Conservation (phyloP, 1,140 invertebrate species). For the Kradibia gibbosae region DNA sequence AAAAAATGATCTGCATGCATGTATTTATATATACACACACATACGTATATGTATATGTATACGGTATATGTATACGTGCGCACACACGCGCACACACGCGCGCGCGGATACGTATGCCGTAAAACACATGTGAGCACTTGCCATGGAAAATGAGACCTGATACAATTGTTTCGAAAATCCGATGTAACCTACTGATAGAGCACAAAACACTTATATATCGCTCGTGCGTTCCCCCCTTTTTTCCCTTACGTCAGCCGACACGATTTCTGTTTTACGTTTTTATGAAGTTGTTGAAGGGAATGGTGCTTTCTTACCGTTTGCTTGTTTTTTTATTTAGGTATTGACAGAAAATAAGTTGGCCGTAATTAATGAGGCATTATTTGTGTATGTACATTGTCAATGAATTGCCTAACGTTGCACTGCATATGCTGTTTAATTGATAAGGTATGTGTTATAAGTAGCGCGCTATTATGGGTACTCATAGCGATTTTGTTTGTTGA, state of each 20-base stretch:
- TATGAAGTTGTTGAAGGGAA: conserved; percentile 29
- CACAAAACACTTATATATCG: not conserved
- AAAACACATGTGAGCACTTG: not conserved
- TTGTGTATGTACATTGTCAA: conserved; percentile 29
- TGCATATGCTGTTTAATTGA: conserved; percentile 32
- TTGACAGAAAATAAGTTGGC: conserved; percentile 35
- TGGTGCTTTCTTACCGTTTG: conserved; percentile 4
- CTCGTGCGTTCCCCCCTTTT: not conserved
- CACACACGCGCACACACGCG: not conserved
- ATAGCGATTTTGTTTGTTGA: conserved; percentile 18
- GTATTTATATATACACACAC: not conserved
- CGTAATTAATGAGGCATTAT: conserved; percentile 45
- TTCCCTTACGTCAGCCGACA: not conserved
- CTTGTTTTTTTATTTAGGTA: not conserved
- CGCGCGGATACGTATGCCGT: not conserved
- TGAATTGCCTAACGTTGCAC: conserved; percentile 31
- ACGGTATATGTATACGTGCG: not conserved
- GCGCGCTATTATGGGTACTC: not conserved
- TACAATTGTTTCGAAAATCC: conserved; percentile 50
- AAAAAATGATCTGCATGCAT: too few relatives aligned
- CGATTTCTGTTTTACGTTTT: conserved; percentile 43
- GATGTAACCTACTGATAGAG: conserved; percentile 30
- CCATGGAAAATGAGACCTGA: conserved; percentile 32
- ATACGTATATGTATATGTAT: not conserved
- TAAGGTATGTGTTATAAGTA: conserved; percentile 26